These are phyloP conservation scores for Okapia johnstoni DNA, from an alignment of 2,113 vertebrate species.

Conservation along the genomic window DNA sequence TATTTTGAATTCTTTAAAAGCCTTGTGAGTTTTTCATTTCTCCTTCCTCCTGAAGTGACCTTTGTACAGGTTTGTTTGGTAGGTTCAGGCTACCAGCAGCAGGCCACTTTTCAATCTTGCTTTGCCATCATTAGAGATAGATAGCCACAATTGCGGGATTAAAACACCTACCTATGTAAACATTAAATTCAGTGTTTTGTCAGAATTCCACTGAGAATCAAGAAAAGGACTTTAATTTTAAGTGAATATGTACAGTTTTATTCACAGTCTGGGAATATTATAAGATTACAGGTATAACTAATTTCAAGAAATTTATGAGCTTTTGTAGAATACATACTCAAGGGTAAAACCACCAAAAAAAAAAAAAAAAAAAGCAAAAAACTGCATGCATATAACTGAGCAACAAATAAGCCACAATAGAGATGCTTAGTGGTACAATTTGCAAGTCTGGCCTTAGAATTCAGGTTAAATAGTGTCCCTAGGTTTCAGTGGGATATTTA, in stretches of 20 bases:
- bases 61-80: neutral
- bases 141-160: conserved; percentile 54
- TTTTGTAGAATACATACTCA: conserved; percentile 41
- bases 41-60: neutral
- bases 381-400: conserved; percentile 9
- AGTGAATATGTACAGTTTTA: conserved; percentile 69
- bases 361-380: neutral
- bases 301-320: conserved; percentile 63
- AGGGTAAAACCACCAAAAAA: conserved; percentile 16
- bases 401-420: conserved; percentile 24
- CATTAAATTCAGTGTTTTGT: conserved; percentile 70
- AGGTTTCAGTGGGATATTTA: neutral
- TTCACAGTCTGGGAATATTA: conserved; percentile 55
- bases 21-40: neutral
- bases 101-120: conserved; percentile 14
- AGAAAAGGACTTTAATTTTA: conserved; percentile 75
- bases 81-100: conserved; percentile 17
- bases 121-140: conserved; percentile 45
- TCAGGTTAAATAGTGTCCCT: neutral
- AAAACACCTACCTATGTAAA: conserved; percentile 48
- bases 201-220: conserved; percentile 68
- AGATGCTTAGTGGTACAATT: neutral
- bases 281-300: conserved; percentile 57
- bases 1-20: conserved; percentile 44
- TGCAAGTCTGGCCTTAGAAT: neutral